Percentiles rank a stretch among this genome's conserved stretches.
phyloP scores from a whole-genome alignment of 2,797 vertebrate species.

The Iguana delicatissima region DNA sequence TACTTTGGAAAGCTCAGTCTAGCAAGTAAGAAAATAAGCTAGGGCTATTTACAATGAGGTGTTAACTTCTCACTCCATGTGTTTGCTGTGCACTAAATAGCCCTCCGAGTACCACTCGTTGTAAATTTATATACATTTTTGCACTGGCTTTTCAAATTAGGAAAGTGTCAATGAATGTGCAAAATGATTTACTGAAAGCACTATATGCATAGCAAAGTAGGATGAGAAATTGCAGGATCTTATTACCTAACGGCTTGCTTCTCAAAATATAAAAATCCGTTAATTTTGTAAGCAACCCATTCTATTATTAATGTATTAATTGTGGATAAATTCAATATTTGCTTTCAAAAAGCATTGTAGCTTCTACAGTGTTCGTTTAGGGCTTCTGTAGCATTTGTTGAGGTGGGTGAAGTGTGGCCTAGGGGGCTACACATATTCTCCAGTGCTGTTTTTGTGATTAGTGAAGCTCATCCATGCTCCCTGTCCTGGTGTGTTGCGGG shows the following conservation, averaged over 20 bases:
- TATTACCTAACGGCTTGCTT: slow-evolving; percentile 51
- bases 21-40: slow-evolving; percentile 20
- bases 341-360: slow-evolving; percentile 60
- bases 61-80: neutral
- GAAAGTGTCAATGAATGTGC: slow-evolving; percentile 33
- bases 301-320: slow-evolving; percentile 31
- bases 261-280: slow-evolving; percentile 60
- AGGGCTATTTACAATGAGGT: slow-evolving; percentile 20
- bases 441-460: too few relatives aligned
- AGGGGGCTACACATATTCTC: too few relatives aligned
- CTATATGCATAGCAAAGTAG: slow-evolving; percentile 15
- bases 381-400: too few relatives aligned
- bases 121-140: slow-evolving; percentile 28
- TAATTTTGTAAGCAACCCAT: slow-evolving; percentile 63
- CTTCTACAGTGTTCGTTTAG: slow-evolving; percentile 75
- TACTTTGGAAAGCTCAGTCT: slow-evolving; percentile 21
- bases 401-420: too few relatives aligned
- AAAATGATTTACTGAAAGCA: neutral
- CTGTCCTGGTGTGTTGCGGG: too few relatives aligned
- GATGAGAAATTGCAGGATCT: slow-evolving; percentile 34
- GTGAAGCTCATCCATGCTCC: too few relatives aligned
- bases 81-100: slow-evolving; percentile 25
- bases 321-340: slow-evolving; percentile 75
- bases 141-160: slow-evolving; percentile 21
- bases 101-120: neutral